Base-by-base conservation (phyloP, 1,140 invertebrate species). In the Listronotus oregonensis region DNA sequence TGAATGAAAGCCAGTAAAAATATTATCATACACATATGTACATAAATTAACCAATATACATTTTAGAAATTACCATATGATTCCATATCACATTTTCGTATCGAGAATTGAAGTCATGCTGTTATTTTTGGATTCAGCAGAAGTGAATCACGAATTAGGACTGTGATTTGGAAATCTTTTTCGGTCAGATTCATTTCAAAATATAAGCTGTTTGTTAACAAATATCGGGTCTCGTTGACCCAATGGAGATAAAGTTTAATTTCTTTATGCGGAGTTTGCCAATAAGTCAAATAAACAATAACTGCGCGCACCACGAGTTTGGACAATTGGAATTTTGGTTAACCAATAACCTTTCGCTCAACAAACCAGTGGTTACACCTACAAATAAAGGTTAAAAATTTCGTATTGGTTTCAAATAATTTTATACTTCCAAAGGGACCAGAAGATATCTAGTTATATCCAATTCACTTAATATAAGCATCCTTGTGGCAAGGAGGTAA, bases 101-200 rank as follows among this genome's bases (percentile, higher is more conserved):
- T 70, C 68, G 58, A 44, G 40, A 46, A 66, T 40, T 70, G 63
- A 70, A 70, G 68, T 70, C 68, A 70, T 52, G 60, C 49, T 42
- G 65, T 55, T 70, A 70, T 66, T 70, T 70, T 66, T 62, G 64
- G 64, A 55, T 55, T 44, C 40, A 32, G 15, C 55, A 43, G 43
- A 59, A 50, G 32, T 47, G 21, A 62, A 61, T 62, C 65, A 67
- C 66, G 66, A 58, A 63, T 37, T 57, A 31, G 43, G 10, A 49
- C 43, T 43, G 46, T 63, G 66, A 67, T 67, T 51, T 40, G 47
- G 14, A 42, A 60, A 54, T 64, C 17, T 17, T 18, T 11, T 56
- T 42, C 11, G 40, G 17, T 31, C n/a, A 18, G 21, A 27, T 44
- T 59, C n/a, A 32, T 46, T 34, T 47, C 10, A 46, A 54, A 15